These are phyloP conservation scores for Macrophya alboannulata DNA, from an alignment of 2,888 invertebrate genomes.

Conservation along the genomic window DNA sequence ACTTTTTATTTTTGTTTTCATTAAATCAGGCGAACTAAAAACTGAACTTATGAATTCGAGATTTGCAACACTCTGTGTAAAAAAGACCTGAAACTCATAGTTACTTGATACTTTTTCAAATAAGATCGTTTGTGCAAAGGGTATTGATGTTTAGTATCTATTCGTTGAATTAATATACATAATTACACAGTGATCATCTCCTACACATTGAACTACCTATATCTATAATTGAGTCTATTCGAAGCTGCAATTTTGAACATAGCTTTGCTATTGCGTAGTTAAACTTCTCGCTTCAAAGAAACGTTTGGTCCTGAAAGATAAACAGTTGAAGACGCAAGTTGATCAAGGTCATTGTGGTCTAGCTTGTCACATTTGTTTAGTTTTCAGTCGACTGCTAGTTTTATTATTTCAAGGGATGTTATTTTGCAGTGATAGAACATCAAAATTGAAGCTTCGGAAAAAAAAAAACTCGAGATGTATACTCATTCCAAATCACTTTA, in stretches of 20 bases:
- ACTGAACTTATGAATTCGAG: conserved; percentile 3
- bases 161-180: neutral
- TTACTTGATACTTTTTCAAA: neutral
- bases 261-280: conserved; percentile 5
- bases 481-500: neutral
- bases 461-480: neutral
- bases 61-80: neutral
- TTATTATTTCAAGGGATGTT: neutral
- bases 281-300: neutral
- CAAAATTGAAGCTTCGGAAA: neutral
- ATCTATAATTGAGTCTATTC: neutral
- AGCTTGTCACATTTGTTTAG: neutral
- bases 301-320: neutral
- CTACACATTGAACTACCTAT: neutral
- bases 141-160: neutral
- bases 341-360: neutral
- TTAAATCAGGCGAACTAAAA: neutral
- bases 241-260: neutral
- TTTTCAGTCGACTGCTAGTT: neutral
- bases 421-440: neutral
- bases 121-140: neutral
- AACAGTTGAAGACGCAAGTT: neutral
- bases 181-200: neutral
- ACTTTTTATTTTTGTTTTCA: conserved; percentile 15
- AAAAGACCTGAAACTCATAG: neutral